Base-by-base conservation (phyloP, 2,797 vertebrate species). In the Glossophaga mutica region DNA sequence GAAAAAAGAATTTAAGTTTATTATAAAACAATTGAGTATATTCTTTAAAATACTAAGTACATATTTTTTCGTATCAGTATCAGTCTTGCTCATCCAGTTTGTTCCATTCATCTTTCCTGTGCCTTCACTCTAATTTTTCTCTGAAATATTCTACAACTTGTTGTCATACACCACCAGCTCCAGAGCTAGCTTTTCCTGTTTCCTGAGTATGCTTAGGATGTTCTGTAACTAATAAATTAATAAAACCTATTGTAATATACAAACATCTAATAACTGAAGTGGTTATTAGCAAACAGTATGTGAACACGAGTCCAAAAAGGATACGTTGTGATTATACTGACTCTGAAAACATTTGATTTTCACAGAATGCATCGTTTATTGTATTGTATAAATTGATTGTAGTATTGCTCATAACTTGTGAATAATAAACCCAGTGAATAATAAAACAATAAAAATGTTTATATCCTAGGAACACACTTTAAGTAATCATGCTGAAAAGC, bases 211-310 rank as follows among this genome's bases (percentile, higher is more conserved):
- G 95, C 97, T 98, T 97, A 96, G 97, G 97, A 96, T 98, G 98
- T 98, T 98, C 98, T 98, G 88, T 98, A 97, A 97, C 97, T 97
- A 98, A 98, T 98, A 98, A 98, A 98, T 99, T 98, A 99, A 98
- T 98, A 99, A 98, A 98, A 97, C 96, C 97, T 96, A 97, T 97
- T 98, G 98, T 98, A 98, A 98, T 98, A 97, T 98, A 98, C 97
- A 98, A 98, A 98, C 97, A 98, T 98, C 98, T 97, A 97, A 97
- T 98, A 97, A 98, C 97, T 97, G 97, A 98, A 99, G 98, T 97
- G 98, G 97, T 98, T 98, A 97, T 98, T 98, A 98, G 98, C 97
- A 98, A 98, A 98, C 98, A 98, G 94, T 96, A 98, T 98, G 98
- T 98, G 97, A 98, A 98, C 97, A 97, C 96, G 95, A 98, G 98